These are phyloP conservation scores for Drosophila truncata DNA, from an alignment of 1,140 invertebrate species.

Conservation along the genomic window DNA sequence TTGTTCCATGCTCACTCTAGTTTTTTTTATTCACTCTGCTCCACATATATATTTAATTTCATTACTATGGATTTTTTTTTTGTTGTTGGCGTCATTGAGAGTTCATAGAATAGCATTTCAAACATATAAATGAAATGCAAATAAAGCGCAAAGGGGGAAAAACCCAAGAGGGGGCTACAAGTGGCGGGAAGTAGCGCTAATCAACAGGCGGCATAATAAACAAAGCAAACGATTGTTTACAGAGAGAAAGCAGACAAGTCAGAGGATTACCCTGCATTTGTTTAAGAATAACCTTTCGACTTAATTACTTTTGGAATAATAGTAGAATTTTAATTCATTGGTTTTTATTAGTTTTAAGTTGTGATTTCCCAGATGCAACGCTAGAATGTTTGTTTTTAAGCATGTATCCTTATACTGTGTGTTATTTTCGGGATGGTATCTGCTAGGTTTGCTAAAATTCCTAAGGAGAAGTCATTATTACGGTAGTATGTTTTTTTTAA, in stretches of 20 bases:
- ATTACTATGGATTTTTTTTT: conserved; percentile 67
- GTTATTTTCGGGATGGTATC: no score
- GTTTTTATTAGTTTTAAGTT: no score
- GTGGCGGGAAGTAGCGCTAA: conserved; percentile 34
- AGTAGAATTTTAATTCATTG: background rate
- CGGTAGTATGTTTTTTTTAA: no score
- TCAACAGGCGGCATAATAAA: conserved; percentile 55
- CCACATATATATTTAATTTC: conserved; percentile 67
- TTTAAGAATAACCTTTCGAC: background rate
- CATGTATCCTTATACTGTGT: no score
- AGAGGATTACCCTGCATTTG: background rate
- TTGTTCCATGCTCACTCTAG: conserved; percentile 9
- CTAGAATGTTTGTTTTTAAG: background rate
- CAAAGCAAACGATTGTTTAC: conserved; percentile 8
- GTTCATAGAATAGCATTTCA: conserved; percentile 47
- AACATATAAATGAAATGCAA: conserved; percentile 60
- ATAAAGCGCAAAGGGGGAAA: conserved; percentile 16
- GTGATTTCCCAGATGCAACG: background rate
- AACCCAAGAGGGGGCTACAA: background rate
- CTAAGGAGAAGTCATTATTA: no score
- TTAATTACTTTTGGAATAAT: background rate
- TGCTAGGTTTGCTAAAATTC: no score
- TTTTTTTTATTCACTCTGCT: conserved; percentile 14
- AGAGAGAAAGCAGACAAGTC: background rate
- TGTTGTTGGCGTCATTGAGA: conserved; percentile 50